Percentiles rank a stretch among this genome's conserved stretches.
Evolutionary conservation across 2,888 invertebrate genomes (phyloP).

Genomic region (Notodonta dromedarius): DNA sequence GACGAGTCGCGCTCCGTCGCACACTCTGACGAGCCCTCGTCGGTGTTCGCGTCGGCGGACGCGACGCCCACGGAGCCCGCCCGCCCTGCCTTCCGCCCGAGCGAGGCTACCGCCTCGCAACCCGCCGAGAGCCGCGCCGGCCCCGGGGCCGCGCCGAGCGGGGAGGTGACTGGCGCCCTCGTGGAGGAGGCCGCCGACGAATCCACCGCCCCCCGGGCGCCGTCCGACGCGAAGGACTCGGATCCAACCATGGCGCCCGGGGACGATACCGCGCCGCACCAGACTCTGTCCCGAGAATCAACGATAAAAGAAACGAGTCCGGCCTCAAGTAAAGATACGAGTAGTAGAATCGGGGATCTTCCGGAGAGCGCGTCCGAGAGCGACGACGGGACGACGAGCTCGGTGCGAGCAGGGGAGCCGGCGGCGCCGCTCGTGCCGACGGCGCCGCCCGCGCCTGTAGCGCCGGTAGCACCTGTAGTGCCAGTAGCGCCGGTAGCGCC

Average conservation of each 20-base stretch:
- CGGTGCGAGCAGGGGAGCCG: conserved; percentile 21
- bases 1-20: conserved; percentile 69
- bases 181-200: conserved; percentile 48
- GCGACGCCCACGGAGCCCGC: conserved; percentile 70
- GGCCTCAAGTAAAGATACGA: conserved; percentile 53
- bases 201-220: conserved; percentile 39
- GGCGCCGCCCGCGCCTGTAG: conserved; percentile 24
- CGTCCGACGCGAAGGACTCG: conserved; percentile 48
- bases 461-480: conserved; percentile 17
- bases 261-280: conserved; percentile 46
- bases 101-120: conserved; percentile 31
- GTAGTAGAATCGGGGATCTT: conserved; percentile 54
- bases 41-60: conserved; percentile 75
- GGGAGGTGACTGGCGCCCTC: conserved; percentile 40
- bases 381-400: conserved; percentile 25
- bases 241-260: conserved; percentile 50
- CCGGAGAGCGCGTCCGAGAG: conserved; percentile 40
- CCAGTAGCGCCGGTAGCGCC: conserved; percentile 22
- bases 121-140: conserved; percentile 41
- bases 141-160: conserved; percentile 39
- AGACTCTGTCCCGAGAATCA: conserved; percentile 54
- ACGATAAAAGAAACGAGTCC: conserved; percentile 57
- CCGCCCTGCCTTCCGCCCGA: conserved; percentile 36
- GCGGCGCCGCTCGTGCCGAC: conserved; percentile 15
- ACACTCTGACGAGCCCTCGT: conserved; percentile 73